Evolutionary conservation across 2,888 invertebrate genomes (phyloP), one percentile per base, ranked within the genome.

Genomic region (Lasiommata megera): DNA sequence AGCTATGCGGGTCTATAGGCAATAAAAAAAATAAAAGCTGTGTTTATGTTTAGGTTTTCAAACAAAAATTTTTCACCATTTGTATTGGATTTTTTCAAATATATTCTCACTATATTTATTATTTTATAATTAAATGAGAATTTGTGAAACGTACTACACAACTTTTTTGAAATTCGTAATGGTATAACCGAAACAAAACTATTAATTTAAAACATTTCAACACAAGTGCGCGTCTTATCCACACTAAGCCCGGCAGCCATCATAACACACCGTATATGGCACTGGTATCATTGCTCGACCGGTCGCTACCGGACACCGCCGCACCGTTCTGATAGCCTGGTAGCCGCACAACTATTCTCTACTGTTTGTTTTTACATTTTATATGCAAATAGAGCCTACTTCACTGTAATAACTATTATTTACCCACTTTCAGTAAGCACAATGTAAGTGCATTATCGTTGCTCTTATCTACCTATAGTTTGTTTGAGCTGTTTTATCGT

Each of bases 281-380:
- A 11, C 36, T n/a, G 18, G 37, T 37, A 29, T 50, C 37, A 23
- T 16, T 37, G 37, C 38, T 14, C 38, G 38, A 51, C 50, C 50
- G 50, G 50, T 51, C 50, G 51, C 51, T 51, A 51, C 51, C 51
- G 51, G 51, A 38, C 51, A 51, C 51, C 51, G 37, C 38, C 28
- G 23, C 29, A n/a, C 28, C 11, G 5, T 18, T 18, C 51, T 51
- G 51, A 51, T 29, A 51, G 51, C 51, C 51, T 51, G 51, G 51
- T 51, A 40, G 36, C 23, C 12, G 48, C 36, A 37, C 36, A 36
- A 48, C 48, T 37, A 48, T 36, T 23, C 37, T 23, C 48, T 37
- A 48, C 48, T 23, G 36, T 48, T 48, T 46, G 46, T 46, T 46
- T 43, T 46, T 31, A 46, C 46, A 23, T 8, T 8, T 44, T 29